Conservation (phyloP, 2,797 vertebrate species). For the Oreonectes daqikongensis region DNA sequence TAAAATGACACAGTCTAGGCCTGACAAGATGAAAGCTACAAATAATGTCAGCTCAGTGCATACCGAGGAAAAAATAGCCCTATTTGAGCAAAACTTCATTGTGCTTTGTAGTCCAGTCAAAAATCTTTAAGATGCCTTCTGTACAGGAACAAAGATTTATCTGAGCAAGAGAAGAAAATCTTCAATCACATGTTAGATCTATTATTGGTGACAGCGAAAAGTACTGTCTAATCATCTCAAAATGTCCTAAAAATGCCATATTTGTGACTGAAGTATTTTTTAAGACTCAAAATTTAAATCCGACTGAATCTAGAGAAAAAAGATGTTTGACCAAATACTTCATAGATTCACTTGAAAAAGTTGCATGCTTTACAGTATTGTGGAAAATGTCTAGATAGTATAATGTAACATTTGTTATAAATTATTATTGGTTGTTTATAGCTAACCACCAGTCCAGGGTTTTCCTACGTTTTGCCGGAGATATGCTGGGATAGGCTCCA, state of each 20-base stretch:
- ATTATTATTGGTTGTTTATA: neutral
- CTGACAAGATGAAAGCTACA: neutral
- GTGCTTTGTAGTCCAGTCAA: neutral
- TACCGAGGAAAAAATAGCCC: neutral
- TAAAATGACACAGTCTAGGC: neutral
- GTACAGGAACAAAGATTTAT: neutral
- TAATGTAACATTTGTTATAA: neutral
- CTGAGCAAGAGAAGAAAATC: neutral
- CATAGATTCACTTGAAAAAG: neutral
- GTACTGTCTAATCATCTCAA: neutral
- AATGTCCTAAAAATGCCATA: slow-evolving; percentile 1
- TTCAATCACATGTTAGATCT: neutral
- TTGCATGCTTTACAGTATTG: neutral
- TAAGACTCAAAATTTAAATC: neutral
- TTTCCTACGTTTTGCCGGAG: neutral
- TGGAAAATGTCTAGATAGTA: neutral
- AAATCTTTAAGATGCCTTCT: neutral
- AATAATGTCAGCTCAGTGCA: neutral
- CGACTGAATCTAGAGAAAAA: neutral
- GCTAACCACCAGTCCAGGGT: neutral
- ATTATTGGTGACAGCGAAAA: neutral
- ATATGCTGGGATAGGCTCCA: neutral
- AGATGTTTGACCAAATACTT: neutral
- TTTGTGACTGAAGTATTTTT: neutral
- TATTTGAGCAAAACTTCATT: neutral